Evolutionary conservation across 23 tunicate species (phyloP), one percentile per base, ranked within the genome.

Genomic region (Trididemnum clinides): DNA sequence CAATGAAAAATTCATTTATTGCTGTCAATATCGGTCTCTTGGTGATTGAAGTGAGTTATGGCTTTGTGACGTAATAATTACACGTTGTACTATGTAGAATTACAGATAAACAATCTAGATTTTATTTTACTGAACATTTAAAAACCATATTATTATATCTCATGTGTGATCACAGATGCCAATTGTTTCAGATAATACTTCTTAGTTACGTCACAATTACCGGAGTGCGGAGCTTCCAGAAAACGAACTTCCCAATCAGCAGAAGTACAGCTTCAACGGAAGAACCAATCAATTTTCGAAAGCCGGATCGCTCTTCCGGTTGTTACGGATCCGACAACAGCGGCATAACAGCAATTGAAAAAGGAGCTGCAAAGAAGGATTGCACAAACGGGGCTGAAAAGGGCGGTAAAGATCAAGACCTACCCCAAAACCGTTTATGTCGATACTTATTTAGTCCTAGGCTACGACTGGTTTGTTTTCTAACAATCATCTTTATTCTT

Each of bases 41-140:
- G 95, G 59, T 90, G 33, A 72, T 80, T 58, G 95, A 85, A 78
- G 95, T 90, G 70, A 59, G 64, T 64, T n/a, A n/a, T n/a, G n/a
- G n/a, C n/a, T n/a, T n/a, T n/a, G n/a, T n/a, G n/a, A n/a, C n/a
- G n/a, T n/a, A n/a, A n/a, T n/a, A n/a, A n/a, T n/a, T n/a, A n/a
- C n/a, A n/a, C n/a, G n/a, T n/a, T n/a, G n/a, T n/a, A n/a, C n/a
- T n/a, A n/a, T n/a, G n/a, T n/a, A n/a, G n/a, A n/a, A n/a, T n/a
- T n/a, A n/a, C n/a, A n/a, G n/a, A n/a, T n/a, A n/a, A n/a, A n/a
- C n/a, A n/a, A n/a, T n/a, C n/a, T n/a, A n/a, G n/a, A n/a, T n/a
- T n/a, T n/a, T n/a, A n/a, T n/a, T n/a, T n/a, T n/a, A n/a, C n/a
- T n/a, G n/a, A n/a, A n/a, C n/a, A n/a, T n/a, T n/a, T n/a, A n/a